Evolutionary conservation across 2,888 invertebrate genomes (phyloP).

Genomic region (Deilephila porcellus): DNA sequence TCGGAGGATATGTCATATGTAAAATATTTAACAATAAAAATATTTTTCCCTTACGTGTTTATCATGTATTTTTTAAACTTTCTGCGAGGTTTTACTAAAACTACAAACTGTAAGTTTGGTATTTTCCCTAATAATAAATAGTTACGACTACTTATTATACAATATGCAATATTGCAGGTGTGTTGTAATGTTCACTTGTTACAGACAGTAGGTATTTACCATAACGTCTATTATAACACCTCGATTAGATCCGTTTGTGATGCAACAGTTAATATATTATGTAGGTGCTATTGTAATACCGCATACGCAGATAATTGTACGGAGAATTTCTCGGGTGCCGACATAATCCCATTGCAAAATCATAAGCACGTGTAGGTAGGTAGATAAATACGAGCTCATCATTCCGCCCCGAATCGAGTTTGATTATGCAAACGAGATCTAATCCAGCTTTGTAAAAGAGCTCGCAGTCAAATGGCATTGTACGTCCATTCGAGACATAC

Average conservation of each 20-base stretch:
- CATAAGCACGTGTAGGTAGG: conserved; percentile 43
- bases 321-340: conserved; percentile 21
- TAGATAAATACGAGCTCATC: conserved; percentile 50
- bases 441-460: conserved; percentile 63
- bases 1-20: no score
- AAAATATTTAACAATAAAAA: no score
- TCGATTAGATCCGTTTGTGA: neutral
- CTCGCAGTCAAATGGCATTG: conserved; percentile 65
- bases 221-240: neutral
- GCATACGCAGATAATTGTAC: neutral
- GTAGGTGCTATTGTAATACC: conserved; percentile 7
- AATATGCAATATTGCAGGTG: no score
- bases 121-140: no score
- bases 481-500: conserved; percentile 59
- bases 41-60: no score
- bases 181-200: neutral
- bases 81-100: neutral
- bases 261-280: conserved; percentile 9
- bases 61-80: no score
- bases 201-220: neutral
- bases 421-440: conserved; percentile 73
- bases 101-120: neutral
- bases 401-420: conserved; percentile 48
- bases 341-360: conserved; percentile 29
- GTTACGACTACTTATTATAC: no score